Base-by-base conservation (phyloP, 2,888 invertebrate genomes). In the Panopea generosa region DNA sequence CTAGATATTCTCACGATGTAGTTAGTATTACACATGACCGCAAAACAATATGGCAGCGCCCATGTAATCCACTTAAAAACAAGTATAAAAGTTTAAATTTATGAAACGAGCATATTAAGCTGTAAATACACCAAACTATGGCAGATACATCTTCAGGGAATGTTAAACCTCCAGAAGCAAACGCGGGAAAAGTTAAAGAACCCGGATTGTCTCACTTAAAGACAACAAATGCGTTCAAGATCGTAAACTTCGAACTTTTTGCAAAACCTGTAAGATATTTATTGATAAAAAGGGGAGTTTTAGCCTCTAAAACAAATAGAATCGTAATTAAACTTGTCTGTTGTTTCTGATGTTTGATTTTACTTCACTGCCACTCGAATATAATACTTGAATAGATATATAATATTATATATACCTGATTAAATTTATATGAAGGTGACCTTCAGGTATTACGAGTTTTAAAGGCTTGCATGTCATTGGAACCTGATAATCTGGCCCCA, bases 191-290 rank as follows among this genome's bases (percentile, higher is more conserved):
- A 22, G n/a, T 11, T 3, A 63, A 66, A n/a, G 70, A 76, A 56
- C 61, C 76, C n/a, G 76, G 76, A 2, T 57, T 80, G n/a, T 38
- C 66, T 49, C 49, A 53, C 55, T 50, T 62, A 2, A 55, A 45
- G 59, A 80, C 80, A 18, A 70, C 76, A 24, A 80, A 76, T 68
- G 66, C 43, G 3, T 98, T 98, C 91, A 94, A 96, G 89, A 94
- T 95, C 29, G 94, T 97, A 0, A 98, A 98, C 93, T 98, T 96
- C 93, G 98, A 98, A 93, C 94, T 98, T 1, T 98, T 97, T 92
- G 95, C 95, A 0, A 97, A 96, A 93, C 98, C 97, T 75, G 98
- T 98, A 94, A 95, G 95, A 7, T n/a, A n/a, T 7, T 9, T 7
- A 38, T n/a, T 14, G 9, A 9, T 9, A 22, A 9, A 26, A 14